Evolutionary conservation across 1,140 invertebrate genomes (phyloP).

Genomic region (Meloidogyne floridensis): DNA sequence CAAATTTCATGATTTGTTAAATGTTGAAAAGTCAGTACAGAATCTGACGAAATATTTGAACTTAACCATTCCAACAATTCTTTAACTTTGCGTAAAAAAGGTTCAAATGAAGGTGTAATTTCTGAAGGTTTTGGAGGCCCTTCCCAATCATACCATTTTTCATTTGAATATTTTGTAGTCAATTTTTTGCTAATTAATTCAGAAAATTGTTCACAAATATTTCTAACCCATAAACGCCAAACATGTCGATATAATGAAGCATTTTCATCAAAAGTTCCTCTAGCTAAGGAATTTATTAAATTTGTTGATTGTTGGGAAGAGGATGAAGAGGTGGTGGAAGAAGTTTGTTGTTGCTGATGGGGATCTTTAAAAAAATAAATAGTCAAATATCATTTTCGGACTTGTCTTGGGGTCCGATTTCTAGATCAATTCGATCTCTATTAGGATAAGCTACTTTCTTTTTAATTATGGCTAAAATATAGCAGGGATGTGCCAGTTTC

Average conservation of each 20-base stretch:
- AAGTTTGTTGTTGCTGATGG: neutral
- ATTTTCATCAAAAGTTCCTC: constrained; percentile 48
- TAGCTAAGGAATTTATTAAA: constrained; percentile 22
- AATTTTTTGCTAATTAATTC: constrained; percentile 42
- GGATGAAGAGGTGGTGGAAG: constrained; percentile 16
- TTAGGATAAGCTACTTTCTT: too few relatives aligned
- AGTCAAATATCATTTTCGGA: neutral
- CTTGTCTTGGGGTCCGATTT: too few relatives aligned
- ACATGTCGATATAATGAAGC: constrained; percentile 46
- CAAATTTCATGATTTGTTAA: constrained; percentile 50
- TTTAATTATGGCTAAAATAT: too few relatives aligned
- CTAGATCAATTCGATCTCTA: too few relatives aligned
- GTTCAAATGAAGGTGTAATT: constrained; percentile 38
- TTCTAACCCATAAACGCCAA: constrained; percentile 42
- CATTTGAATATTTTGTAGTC: constrained; percentile 19
- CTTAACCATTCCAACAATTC: constrained; percentile 37
- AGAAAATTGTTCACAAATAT: constrained; percentile 34
- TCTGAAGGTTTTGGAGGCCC: constrained; percentile 36
- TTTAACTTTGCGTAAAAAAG: constrained; percentile 39
- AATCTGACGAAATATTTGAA: constrained; percentile 45
- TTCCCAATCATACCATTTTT: constrained; percentile 31
- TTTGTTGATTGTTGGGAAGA: neutral
- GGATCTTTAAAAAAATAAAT: neutral
- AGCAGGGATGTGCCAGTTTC: too few relatives aligned
- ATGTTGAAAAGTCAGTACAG: constrained; percentile 43